Conservation (phyloP, 2,113 vertebrate genomes). For the Chaetops frenatus region DNA sequence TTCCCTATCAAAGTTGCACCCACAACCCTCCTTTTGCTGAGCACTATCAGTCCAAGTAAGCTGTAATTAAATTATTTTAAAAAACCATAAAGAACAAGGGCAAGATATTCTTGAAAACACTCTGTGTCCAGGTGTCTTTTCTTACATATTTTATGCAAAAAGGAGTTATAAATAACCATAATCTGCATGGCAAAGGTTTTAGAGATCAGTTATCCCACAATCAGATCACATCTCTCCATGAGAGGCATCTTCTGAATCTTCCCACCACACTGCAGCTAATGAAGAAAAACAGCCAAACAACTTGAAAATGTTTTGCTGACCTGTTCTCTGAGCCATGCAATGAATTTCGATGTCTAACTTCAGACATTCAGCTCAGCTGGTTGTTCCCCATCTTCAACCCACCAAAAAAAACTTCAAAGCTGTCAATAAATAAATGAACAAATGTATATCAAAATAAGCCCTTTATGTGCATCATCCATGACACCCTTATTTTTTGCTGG, state of each 20-base stretch:
- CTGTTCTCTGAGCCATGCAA: not conserved
- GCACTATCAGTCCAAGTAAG: not conserved
- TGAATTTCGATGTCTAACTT: not conserved
- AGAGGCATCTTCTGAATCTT: not conserved
- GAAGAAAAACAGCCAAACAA: not conserved
- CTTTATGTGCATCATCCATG: not conserved
- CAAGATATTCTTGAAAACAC: not conserved
- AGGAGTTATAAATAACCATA: not conserved
- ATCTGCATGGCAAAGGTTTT: not conserved
- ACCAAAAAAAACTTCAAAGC: not conserved
- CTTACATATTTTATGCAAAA: not conserved
- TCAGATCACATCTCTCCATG: rapidly evolving
- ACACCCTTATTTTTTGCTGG: not conserved
- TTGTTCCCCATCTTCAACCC: not conserved
- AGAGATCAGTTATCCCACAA: not conserved
- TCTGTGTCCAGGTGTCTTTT: not conserved
- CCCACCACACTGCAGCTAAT: not conserved
- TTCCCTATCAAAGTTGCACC: not conserved
- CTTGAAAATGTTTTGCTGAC: not conserved
- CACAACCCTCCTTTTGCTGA: rapidly evolving
- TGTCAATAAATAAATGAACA: not conserved
- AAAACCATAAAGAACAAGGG: not conserved
- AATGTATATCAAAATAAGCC: not conserved
- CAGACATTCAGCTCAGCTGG: not conserved
- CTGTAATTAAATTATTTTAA: not conserved